phyloP scores from a whole-genome alignment of 2,888 invertebrate species.

The Polyommatus iphigenia region DNA sequence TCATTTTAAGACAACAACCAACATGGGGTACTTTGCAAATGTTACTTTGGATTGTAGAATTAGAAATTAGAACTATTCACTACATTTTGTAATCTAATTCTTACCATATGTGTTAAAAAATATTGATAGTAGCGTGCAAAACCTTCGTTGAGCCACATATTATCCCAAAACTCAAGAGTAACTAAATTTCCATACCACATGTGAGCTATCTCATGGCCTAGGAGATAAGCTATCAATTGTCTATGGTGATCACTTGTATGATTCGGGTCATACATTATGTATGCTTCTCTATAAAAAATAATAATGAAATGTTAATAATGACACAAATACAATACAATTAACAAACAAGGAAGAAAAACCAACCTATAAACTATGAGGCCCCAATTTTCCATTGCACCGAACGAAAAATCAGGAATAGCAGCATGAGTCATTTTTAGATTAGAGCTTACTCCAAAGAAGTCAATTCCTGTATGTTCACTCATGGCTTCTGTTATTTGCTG shows the following conservation, averaged over 20 bases:
- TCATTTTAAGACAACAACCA: no score
- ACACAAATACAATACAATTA: slow-evolving; percentile 41
- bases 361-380: slow-evolving; percentile 88
- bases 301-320: not conserved
- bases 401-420: slow-evolving; percentile 87
- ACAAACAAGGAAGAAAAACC: slow-evolving; percentile 46
- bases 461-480: slow-evolving; percentile 78
- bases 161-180: slow-evolving; percentile 83
- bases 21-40: no score
- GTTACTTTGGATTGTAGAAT: not conserved
- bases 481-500: slow-evolving; percentile 68
- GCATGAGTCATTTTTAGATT: slow-evolving; percentile 83
- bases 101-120: slow-evolving; percentile 79
- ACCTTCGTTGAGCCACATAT: slow-evolving; percentile 83
- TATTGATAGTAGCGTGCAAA: slow-evolving; percentile 88
- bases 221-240: slow-evolving; percentile 78
- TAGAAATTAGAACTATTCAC: not conserved
- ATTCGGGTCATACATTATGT: not conserved
- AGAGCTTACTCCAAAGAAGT: slow-evolving; percentile 68
- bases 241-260: slow-evolving; percentile 49
- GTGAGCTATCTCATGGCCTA: slow-evolving; percentile 86
- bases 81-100: slow-evolving; percentile 35
- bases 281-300: slow-evolving; percentile 33
- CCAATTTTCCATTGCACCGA: slow-evolving; percentile 93
- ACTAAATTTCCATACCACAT: slow-evolving; percentile 87